These are phyloP conservation scores for Salvelinus alpinus DNA, from an alignment of 2,113 vertebrate genomes.

Conservation along the genomic window DNA sequence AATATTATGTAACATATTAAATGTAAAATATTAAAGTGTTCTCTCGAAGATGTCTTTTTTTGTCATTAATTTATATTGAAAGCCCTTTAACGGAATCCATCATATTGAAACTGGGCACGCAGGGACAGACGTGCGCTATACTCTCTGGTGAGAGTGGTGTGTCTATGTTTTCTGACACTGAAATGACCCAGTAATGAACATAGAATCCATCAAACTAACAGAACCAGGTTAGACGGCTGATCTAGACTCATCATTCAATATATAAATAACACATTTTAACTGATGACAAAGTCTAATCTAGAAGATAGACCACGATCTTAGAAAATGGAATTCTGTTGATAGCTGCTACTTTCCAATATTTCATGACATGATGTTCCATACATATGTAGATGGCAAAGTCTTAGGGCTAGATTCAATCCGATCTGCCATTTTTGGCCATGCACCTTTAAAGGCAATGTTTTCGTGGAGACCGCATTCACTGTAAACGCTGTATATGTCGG, in stretches of 20 bases:
- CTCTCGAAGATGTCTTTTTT: conserved; percentile 57
- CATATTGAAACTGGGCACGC: conserved; percentile 45
- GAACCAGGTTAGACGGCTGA: conserved; percentile 74
- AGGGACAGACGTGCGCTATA: conserved; percentile 36
- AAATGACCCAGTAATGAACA: conserved; percentile 68
- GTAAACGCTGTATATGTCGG: no score
- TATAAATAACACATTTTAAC: conserved; percentile 67
- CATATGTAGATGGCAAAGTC: no score
- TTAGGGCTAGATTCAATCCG: no score
- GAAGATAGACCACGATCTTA: conserved; percentile 51
- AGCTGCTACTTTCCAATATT: conserved; percentile 41
- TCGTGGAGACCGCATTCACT: no score
- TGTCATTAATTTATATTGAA: conserved; percentile 38
- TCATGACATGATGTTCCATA: conserved; percentile 41
- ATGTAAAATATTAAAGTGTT: conserved; percentile 11
- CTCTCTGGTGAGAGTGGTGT: conserved; percentile 28
- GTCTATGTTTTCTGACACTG: conserved; percentile 29
- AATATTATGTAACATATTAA: background rate
- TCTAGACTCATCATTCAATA: conserved; percentile 72
- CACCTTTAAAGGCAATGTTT: no score
- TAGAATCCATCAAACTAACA: conserved; percentile 70
- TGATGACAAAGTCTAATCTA: conserved; percentile 72
- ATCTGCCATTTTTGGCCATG: no score
- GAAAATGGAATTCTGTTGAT: background rate
- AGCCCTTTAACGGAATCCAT: conserved; percentile 41